These are phyloP conservation scores for Propithecus perrieri DNA, from an alignment of 2,797 vertebrate genomes.

Conservation along the genomic window DNA sequence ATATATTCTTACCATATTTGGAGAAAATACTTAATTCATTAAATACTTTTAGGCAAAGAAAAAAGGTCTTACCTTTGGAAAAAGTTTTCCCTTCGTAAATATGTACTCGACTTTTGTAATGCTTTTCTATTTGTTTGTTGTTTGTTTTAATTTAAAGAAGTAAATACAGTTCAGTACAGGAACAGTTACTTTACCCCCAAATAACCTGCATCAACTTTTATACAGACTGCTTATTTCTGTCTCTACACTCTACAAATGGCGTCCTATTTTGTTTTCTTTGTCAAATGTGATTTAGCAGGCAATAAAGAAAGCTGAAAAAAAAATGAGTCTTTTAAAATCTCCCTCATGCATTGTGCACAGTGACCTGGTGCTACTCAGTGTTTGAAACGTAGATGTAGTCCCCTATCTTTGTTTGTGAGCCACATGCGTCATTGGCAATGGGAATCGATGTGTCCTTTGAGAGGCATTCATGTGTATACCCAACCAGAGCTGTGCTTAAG, in stretches of 20 bases:
- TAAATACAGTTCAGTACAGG: not conserved
- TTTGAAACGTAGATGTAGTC: not conserved
- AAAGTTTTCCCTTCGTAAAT: not conserved
- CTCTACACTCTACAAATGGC: not conserved
- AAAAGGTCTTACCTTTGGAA: not conserved
- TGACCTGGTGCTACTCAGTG: not conserved
- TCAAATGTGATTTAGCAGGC: not conserved
- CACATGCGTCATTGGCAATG: not conserved
- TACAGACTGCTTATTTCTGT: not conserved
- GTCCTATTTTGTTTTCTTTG: not conserved
- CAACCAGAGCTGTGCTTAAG: not conserved
- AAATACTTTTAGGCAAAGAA: not conserved
- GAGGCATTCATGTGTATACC: conserved; percentile 19
- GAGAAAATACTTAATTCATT: conserved; percentile 15
- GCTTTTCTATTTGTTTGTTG: not conserved
- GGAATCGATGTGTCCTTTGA: conserved; percentile 34
- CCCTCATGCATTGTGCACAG: not conserved
- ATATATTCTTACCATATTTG: not conserved
- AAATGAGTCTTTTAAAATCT: not conserved
- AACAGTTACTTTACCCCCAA: not conserved
- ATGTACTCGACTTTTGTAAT: not conserved
- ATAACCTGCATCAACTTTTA: not conserved
- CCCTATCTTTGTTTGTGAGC: conserved; percentile 36
- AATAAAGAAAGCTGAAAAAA: not conserved
- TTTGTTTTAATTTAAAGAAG: not conserved